Conservation (phyloP, 2,888 invertebrate species). For the Barypeithes pellucidus region DNA sequence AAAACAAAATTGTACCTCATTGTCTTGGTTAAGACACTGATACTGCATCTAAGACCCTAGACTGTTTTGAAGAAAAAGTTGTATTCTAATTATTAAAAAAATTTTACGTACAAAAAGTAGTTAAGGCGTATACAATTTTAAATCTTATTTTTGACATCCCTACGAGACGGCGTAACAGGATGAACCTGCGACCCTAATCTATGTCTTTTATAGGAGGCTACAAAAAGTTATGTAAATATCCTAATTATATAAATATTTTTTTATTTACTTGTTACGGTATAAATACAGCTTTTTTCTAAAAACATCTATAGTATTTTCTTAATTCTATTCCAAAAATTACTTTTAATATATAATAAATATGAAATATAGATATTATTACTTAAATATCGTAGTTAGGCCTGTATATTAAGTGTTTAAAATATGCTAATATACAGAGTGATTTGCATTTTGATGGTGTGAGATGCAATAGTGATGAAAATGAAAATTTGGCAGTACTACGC, state of each 20-base stretch:
- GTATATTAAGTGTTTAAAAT: conserved; percentile 72
- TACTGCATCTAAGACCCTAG: too few species aligned
- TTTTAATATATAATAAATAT: conserved; percentile 67
- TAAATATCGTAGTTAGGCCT: conserved; percentile 72
- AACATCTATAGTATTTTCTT: conserved; percentile 67
- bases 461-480: conserved; percentile 40
- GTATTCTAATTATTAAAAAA: not conserved
- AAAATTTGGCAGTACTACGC: conserved; percentile 43
- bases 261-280: conserved; percentile 66
- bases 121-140: conserved; percentile 30
- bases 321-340: conserved; percentile 69
- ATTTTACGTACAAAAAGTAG: not conserved
- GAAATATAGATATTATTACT: conserved; percentile 71
- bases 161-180: conserved; percentile 64
- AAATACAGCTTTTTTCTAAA: conserved; percentile 70
- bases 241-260: conserved; percentile 66
- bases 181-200: conserved; percentile 70
- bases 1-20: too few species aligned
- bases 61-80: too few species aligned
- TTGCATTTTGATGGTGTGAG: conserved; percentile 58
- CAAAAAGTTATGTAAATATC: conserved; percentile 69
- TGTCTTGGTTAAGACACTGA: too few species aligned
- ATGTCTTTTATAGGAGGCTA: conserved; percentile 71
- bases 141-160: conserved; percentile 54
- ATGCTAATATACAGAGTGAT: conserved; percentile 72